Evolutionary conservation across 2,113 vertebrate species (phyloP), one percentile per base, ranked within the genome.

Genomic region (Labrus mixtus): DNA sequence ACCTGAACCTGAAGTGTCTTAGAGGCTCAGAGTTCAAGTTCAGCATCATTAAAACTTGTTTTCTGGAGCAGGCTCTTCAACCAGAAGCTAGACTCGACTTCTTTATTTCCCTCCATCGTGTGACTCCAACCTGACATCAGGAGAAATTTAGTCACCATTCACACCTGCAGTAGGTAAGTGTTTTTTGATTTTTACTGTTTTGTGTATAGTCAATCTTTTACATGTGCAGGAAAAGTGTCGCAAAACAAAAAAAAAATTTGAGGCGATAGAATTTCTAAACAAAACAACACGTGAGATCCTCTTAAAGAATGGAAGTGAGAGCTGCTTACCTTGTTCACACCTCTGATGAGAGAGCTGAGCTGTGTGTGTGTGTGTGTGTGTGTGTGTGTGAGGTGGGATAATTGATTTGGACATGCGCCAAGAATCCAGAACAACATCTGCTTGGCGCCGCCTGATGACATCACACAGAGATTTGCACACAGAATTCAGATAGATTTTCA

Each of bases 391-490:
- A 90, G 73, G 83, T 79, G 83, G 59, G 77, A 93, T 92, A 92
- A 93, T 93, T 93, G 83, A 92, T 91, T 93, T 94, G 93, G 93
- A 93, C 68, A 69, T 50, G 81, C 54, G 86, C 93, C 91, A 93
- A 66, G 51, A 81, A 57, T 51, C 46, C 46, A 37, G 59, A 68
- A n/a, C n/a, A 89, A 89, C 89, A 91, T 93, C 91, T 92, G 91
- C 78, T 73, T 19, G 16, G 80, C 84, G 51, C 88, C 68, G 73
- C 33, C 43, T 25, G 67, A 73, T 88, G 68, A 75, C 78, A 33
- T 76, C 83, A 84, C 33, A 39, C 67, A 68, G 79, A 84, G 67
- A 69, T 76, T 55, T 67, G 33, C 6, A 46, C 12, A 15, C 10
- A 45, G 10, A 13, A 5, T 48, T 48, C 17, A 4, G 43, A 12